Conservation (phyloP, 2,113 vertebrate genomes). For the Himantopus leucocephalus region DNA sequence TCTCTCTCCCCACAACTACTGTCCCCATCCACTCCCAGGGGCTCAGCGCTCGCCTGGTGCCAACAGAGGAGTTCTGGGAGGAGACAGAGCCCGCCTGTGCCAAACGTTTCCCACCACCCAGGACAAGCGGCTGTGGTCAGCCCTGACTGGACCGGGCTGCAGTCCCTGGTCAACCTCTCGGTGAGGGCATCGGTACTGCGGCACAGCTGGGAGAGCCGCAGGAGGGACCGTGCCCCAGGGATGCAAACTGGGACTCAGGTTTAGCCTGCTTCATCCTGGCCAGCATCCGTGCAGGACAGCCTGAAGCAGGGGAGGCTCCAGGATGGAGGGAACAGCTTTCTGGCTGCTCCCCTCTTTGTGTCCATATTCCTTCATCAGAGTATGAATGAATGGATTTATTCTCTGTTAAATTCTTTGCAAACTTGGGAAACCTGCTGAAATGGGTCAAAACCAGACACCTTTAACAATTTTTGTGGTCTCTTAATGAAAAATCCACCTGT, state of each 20-base stretch:
- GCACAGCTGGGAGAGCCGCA: background rate
- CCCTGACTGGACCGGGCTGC: background rate
- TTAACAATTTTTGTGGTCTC: background rate
- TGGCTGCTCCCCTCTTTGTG: background rate
- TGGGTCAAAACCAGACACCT: background rate
- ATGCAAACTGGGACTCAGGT: background rate
- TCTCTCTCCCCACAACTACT: background rate
- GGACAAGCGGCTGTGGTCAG: background rate
- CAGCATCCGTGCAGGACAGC: background rate
- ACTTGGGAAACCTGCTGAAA: background rate
- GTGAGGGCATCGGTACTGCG: background rate
- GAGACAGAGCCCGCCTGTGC: background rate
- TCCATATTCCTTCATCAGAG: background rate
- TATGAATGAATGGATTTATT: background rate
- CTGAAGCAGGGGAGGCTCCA: background rate
- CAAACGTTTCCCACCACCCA: fast-evolving
- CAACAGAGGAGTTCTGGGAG: background rate
- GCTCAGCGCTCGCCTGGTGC: background rate
- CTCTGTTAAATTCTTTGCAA: background rate
- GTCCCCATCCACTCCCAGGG: fast-evolving
- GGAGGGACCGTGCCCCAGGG: background rate
- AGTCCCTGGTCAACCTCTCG: background rate
- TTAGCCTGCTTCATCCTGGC: background rate
- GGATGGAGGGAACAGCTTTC: background rate
- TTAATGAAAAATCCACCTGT: background rate